Conservation (phyloP, 1,140 invertebrate species). For the Danaus plexippus region DNA sequence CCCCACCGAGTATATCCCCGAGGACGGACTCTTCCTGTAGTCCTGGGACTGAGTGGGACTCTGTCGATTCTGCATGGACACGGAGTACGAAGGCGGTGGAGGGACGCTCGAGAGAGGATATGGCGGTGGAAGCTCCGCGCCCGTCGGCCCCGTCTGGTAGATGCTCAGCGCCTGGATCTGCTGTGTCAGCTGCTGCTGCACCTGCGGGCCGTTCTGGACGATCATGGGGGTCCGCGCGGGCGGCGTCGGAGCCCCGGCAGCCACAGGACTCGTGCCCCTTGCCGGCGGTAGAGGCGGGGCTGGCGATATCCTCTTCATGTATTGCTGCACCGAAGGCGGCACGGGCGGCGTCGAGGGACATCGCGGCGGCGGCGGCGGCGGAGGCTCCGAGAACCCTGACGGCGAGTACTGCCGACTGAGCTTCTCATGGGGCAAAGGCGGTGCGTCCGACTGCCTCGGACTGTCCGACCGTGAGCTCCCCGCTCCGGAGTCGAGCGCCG, state of each 20-base stretch:
- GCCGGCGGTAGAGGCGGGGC: slow-evolving; percentile 76
- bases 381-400: slow-evolving; percentile 78
- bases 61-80: slow-evolving; percentile 87
- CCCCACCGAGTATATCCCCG: slow-evolving; percentile 85
- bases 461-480: slow-evolving; percentile 91
- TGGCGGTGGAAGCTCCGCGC: slow-evolving; percentile 83
- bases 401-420: slow-evolving; percentile 77
- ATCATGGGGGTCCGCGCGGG: slow-evolving; percentile 81
- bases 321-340: slow-evolving; percentile 85
- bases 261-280: slow-evolving; percentile 84
- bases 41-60: slow-evolving; percentile 87
- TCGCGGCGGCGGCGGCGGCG: slow-evolving; percentile 79
- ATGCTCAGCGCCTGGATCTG: slow-evolving; percentile 89
- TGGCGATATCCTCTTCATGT: slow-evolving; percentile 88
- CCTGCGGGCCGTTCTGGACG: slow-evolving; percentile 85
- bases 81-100: slow-evolving; percentile 87
- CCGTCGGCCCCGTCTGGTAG: slow-evolving; percentile 77
- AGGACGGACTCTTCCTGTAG: slow-evolving; percentile 83
- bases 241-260: slow-evolving; percentile 53
- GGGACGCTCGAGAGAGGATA: slow-evolving; percentile 80
- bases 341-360: slow-evolving; percentile 81
- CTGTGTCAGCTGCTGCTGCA: slow-evolving; percentile 87
- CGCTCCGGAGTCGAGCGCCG: slow-evolving; percentile 88
- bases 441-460: slow-evolving; percentile 77
- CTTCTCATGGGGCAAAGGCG: slow-evolving; percentile 69